phyloP scores from a whole-genome alignment of 2,113 vertebrate genomes.

The Semicossyphus pulcher region DNA sequence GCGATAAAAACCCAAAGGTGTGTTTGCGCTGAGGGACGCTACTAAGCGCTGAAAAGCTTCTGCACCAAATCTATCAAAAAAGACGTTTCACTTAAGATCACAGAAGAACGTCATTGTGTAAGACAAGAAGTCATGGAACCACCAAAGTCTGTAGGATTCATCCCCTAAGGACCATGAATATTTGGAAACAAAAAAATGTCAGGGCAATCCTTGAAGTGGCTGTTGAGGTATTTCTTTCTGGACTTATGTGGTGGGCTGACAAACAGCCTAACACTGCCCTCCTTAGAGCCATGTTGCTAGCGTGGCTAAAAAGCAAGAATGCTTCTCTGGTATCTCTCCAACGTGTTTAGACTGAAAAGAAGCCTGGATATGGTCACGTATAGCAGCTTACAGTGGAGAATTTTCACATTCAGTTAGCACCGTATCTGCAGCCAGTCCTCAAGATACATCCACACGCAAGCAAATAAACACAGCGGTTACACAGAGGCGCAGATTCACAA shows the following conservation, averaged over 20 bases:
- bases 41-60: no score
- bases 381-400: background rate
- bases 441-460: slow-evolving; percentile 6
- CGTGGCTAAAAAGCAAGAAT: background rate
- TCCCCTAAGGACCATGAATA: background rate
- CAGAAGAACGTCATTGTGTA: background rate
- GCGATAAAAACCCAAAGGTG: no score
- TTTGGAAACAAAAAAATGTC: background rate
- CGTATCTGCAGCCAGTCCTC: slow-evolving; percentile 23
- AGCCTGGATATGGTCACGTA: slow-evolving; percentile 10
- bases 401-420: slow-evolving; percentile 6
- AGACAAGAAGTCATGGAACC: background rate
- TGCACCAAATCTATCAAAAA: background rate
- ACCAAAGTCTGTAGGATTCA: background rate
- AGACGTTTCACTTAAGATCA: background rate
- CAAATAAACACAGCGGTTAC: slow-evolving; percentile 14
- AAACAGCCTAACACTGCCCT: background rate
- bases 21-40: no score
- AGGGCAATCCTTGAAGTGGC: background rate
- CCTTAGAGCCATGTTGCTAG: background rate
- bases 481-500: slow-evolving; percentile 14
- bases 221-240: background rate
- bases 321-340: slow-evolving; percentile 2
- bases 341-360: slow-evolving; percentile 3
- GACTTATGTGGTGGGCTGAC: background rate